Percentiles rank a stretch among this genome's conserved stretches.
Evolutionary conservation across 1,140 invertebrate species (phyloP).

Genomic region (Mycetomoellerius zeteki): DNA sequence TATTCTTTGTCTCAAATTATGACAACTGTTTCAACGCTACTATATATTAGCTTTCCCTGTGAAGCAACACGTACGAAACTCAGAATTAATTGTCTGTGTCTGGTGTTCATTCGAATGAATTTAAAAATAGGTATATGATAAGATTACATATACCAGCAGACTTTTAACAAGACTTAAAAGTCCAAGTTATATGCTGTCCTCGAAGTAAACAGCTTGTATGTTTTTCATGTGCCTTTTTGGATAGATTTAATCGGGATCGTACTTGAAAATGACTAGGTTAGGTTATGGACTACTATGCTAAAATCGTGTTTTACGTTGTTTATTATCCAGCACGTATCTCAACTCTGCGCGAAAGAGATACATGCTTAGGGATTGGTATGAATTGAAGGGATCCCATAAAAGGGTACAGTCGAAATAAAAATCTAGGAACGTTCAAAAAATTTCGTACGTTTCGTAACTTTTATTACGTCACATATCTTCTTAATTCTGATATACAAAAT

Average conservation of each 20-base stretch:
- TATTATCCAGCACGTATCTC: constrained; percentile 57
- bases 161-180: constrained; percentile 4
- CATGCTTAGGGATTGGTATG: constrained; percentile 38
- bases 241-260: constrained; percentile 26
- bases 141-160: constrained; percentile 22
- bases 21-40: too few species aligned
- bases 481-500: not conserved
- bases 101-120: constrained; percentile 17
- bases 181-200: constrained; percentile 5
- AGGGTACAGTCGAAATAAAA: constrained; percentile 59
- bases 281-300: constrained; percentile 53
- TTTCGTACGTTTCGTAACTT: not conserved
- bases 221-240: constrained; percentile 15
- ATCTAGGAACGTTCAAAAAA: not conserved
- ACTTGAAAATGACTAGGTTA: constrained; percentile 57
- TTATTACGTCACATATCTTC: not conserved
- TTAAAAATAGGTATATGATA: constrained; percentile 2
- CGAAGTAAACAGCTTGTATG: constrained; percentile 38
- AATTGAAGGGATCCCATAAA: constrained; percentile 17
- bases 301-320: constrained; percentile 56
- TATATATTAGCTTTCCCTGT: too few species aligned
- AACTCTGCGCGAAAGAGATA: constrained; percentile 43
- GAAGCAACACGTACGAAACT: not conserved
- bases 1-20: too few species aligned
- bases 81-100: not conserved